Percentiles rank a stretch among this genome's conserved stretches.
These are phyloP conservation scores for Cichladusa arquata DNA, from an alignment of 2,113 vertebrate species.

Conservation along the genomic window DNA sequence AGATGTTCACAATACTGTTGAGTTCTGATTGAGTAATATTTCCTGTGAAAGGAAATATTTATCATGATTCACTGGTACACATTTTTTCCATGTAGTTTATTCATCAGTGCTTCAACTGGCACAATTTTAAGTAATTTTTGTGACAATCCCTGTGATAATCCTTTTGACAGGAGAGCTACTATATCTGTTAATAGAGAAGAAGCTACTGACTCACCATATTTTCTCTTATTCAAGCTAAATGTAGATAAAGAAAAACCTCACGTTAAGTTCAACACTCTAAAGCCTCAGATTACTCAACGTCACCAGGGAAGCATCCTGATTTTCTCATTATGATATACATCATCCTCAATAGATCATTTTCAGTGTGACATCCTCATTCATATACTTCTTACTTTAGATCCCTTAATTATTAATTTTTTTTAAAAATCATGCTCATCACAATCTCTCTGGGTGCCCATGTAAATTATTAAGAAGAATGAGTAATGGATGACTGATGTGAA, in stretches of 20 bases:
- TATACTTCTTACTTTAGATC: neutral
- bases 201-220: neutral
- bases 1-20: neutral
- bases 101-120: neutral
- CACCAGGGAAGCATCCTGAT: neutral
- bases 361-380: neutral
- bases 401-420: neutral
- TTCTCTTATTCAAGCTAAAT: neutral
- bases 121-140: neutral
- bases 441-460: neutral
- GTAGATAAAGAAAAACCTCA: neutral
- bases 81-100: neutral
- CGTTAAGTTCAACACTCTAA: neutral
- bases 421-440: neutral
- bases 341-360: neutral
- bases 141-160: neutral
- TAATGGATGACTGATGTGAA: constrained; percentile 8
- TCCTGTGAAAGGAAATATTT: neutral
- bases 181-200: neutral
- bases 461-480: constrained; percentile 16
- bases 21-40: neutral
- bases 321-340: neutral
- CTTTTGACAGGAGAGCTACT: neutral
- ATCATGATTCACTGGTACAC: neutral
- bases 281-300: neutral